phyloP scores from a whole-genome alignment of 2,797 vertebrate genomes.

The Gymnodraco acuticeps region DNA sequence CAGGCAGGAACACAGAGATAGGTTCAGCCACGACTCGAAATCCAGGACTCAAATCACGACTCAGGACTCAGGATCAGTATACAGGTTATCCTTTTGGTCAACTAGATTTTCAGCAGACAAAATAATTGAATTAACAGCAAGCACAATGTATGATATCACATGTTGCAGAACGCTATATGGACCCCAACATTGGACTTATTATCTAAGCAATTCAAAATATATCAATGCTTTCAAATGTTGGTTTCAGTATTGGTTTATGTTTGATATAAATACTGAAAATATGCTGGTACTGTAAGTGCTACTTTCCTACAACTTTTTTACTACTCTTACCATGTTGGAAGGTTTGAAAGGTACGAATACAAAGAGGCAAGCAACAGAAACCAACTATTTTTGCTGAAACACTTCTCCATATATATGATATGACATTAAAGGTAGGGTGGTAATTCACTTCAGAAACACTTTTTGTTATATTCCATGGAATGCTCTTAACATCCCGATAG shows the following conservation, averaged over 20 bases:
- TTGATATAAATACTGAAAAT: background rate
- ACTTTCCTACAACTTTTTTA: background rate
- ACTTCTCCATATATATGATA: no score
- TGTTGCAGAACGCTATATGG: background rate
- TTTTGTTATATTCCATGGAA: no score
- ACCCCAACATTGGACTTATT: background rate
- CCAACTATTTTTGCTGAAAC: no score
- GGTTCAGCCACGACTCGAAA: no score
- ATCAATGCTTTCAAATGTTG: background rate
- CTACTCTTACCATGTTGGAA: background rate
- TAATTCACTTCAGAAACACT: no score
- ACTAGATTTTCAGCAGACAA: constrained; percentile 10
- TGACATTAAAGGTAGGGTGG: no score
- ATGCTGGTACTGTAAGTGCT: background rate
- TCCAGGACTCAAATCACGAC: no score
- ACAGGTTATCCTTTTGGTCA: constrained; percentile 23
- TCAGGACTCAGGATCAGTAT: background rate
- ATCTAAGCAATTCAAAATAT: background rate
- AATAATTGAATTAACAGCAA: background rate
- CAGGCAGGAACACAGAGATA: no score
- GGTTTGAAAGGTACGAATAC: background rate
- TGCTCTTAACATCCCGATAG: no score
- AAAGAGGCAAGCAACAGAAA: background rate
- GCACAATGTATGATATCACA: background rate
- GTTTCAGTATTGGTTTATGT: background rate